Conservation (phyloP, 2,888 invertebrate species). For the Brassicogethes aeneus region DNA sequence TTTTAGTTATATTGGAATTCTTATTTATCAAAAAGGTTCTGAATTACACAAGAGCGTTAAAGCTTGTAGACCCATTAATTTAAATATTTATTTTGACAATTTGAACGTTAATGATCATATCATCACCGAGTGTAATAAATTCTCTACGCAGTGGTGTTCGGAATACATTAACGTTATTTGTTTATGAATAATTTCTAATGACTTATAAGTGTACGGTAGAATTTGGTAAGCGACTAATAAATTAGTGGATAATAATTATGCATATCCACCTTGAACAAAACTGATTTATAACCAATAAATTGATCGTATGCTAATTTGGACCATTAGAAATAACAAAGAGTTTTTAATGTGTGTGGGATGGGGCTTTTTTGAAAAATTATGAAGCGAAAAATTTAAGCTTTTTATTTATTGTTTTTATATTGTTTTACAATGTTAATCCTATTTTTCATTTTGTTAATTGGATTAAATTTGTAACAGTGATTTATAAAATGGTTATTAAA, state of each 20-base stretch:
- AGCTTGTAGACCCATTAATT: too few relatives aligned
- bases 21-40: slow-evolving; percentile 9
- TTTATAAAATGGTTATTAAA: too few relatives aligned
- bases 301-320: neutral
- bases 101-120: neutral
- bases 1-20: neutral
- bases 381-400: too few relatives aligned
- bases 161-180: neutral
- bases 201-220: neutral
- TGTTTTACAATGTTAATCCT: too few relatives aligned
- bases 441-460: too few relatives aligned
- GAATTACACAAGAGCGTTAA: too few relatives aligned
- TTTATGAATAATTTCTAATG: neutral
- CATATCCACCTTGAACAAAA: neutral
- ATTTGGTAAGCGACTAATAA: neutral
- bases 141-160: neutral
- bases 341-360: neutral
- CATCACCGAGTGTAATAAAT: neutral
- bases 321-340: neutral
- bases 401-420: too few relatives aligned
- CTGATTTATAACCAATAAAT: neutral
- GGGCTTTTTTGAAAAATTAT: neutral
- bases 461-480: too few relatives aligned
- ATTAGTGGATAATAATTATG: neutral
- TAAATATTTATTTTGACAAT: too few relatives aligned